Base-by-base conservation (phyloP, 2,797 vertebrate genomes). In the Apogon talboti region DNA sequence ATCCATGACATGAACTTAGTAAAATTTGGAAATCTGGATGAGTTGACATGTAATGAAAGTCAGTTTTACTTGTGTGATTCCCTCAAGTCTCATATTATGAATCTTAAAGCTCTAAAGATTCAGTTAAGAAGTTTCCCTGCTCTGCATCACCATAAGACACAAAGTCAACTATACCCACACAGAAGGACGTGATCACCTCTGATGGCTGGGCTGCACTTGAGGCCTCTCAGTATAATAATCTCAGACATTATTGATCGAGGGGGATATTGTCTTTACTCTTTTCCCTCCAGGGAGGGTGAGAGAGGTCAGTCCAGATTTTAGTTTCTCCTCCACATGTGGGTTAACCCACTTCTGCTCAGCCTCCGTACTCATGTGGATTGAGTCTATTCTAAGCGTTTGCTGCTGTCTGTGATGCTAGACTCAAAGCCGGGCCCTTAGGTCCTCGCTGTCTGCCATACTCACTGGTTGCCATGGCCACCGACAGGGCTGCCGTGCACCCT, bases 391-490 rank as follows among this genome's bases (percentile, higher is more conserved):
- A 52, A 81, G 87, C 67, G 2, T 28, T 2, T 28, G 2, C 51
- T 33, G 65, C 62, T 6, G 67, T 74, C 81, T 81, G 72, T 58
- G 81, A 60, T 69, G 71, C 37, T 4, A 16, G 48, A 71, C 74
- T 78, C 61, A 21, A 15, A 68, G 53, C 64, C 5, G 45, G 64
- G 69, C 65, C 82, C 69, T 73, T 6, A 49, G 79, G 70, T 82
- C 63, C 76, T 61, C 44, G 9, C 76, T 9, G 84, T 79, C 74
- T 78, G 75, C 71, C 50, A n/a, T 56, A 8, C 46, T 76, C 73
- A 4, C 41, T 7, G 60, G 89, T 88, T 86, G 49, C 82, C 76
- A 88, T 89, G 66, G 75, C 46, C 74, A 86, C 85, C 59, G 59
- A 74, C 83, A 14, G 59, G 38, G 78, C 73, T 69, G 71, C 56